phyloP scores from a whole-genome alignment of 2,888 invertebrate genomes.

The Euspilapteryx auroguttella region DNA sequence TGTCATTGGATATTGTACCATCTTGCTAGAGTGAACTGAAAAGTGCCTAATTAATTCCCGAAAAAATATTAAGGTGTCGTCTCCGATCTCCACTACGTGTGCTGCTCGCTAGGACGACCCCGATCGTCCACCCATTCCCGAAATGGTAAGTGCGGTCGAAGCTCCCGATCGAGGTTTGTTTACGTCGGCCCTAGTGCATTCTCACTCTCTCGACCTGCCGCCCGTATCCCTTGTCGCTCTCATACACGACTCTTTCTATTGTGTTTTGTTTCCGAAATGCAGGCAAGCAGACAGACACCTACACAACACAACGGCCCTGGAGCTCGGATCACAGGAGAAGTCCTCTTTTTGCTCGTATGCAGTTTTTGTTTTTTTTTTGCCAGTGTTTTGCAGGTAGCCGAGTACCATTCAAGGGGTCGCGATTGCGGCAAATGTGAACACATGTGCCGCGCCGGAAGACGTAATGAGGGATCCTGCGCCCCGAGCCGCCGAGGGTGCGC shows the following conservation, averaged over 20 bases:
- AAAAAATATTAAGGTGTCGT: too few species aligned
- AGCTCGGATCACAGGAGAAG: conserved; percentile 37
- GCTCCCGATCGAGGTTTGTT: conserved; percentile 53
- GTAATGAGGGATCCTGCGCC: not conserved
- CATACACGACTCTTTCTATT: conserved; percentile 53
- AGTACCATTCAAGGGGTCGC: conserved; percentile 21
- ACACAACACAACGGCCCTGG: conserved; percentile 29
- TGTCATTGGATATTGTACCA: conserved; percentile 31
- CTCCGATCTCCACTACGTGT: conserved; percentile 21
- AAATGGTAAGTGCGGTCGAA: conserved; percentile 61
- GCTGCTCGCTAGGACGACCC: conserved; percentile 16
- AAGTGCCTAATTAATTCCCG: too few species aligned
- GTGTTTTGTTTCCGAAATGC: conserved; percentile 59
- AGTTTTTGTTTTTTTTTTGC: conserved; percentile 34
- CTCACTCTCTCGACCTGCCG: conserved; percentile 50
- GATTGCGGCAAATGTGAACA: conserved; percentile 12
- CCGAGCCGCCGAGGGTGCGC: conserved; percentile 2
- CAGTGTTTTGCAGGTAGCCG: conserved; percentile 48
- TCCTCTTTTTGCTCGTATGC: conserved; percentile 45
- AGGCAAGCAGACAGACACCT: conserved; percentile 52
- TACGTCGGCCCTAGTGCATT: conserved; percentile 49
- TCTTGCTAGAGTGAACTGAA: too few species aligned
- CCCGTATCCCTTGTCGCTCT: conserved; percentile 48
- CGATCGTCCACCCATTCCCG: conserved; percentile 30
- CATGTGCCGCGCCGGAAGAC: conserved; percentile 1